These are phyloP conservation scores for Trachops cirrhosus DNA, from an alignment of 2,797 vertebrate genomes.

Conservation along the genomic window DNA sequence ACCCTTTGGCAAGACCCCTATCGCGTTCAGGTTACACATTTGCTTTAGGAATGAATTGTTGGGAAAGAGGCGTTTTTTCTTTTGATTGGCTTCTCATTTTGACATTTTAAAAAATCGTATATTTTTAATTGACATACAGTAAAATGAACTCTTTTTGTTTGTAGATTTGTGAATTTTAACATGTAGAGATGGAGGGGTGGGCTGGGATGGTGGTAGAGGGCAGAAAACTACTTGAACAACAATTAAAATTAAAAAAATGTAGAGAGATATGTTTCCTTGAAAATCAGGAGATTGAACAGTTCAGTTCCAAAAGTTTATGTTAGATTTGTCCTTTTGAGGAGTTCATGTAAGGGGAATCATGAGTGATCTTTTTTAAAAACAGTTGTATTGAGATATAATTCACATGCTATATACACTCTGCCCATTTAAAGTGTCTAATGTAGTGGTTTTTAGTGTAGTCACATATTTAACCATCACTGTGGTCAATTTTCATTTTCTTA, in stretches of 20 bases:
- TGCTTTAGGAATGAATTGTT: neutral
- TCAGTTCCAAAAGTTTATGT: neutral
- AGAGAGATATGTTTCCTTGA: neutral
- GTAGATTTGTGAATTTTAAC: neutral
- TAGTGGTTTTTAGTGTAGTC: neutral
- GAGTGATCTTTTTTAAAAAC: neutral
- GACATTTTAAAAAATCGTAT: neutral
- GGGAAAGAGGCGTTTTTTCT: neutral
- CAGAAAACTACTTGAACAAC: too few species aligned
- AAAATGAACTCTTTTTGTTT: neutral
- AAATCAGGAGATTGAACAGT: neutral
- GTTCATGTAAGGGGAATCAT: neutral
- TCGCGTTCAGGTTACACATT: neutral
- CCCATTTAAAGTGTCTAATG: neutral
- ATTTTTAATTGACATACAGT: neutral
- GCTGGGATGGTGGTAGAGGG: too few species aligned
- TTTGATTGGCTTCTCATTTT: neutral
- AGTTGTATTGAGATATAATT: neutral
- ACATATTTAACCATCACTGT: neutral
- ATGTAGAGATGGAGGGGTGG: too few species aligned
- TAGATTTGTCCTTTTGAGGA: neutral
- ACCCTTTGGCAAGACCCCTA: neutral
- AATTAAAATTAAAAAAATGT: too few species aligned
- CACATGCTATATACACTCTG: neutral
- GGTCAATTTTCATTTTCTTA: conserved; percentile 8